Percentiles rank a stretch among this genome's conserved stretches.
These are phyloP conservation scores for Echiichthys vipera DNA, from an alignment of 2,797 vertebrate species.

Conservation along the genomic window DNA sequence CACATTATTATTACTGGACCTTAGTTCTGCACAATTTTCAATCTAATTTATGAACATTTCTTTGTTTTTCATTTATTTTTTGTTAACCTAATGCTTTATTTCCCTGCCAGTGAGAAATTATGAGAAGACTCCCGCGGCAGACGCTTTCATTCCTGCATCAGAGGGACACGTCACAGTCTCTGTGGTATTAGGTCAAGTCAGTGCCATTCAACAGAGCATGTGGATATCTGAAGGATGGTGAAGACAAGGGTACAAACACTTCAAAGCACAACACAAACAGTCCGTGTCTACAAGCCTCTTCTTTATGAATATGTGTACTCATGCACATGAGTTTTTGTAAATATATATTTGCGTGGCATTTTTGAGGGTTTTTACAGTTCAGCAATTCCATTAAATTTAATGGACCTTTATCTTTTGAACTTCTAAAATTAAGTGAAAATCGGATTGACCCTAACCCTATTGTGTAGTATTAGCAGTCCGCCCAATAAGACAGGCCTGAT, in stretches of 20 bases:
- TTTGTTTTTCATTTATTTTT: conserved; percentile 6
- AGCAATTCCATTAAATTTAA: conserved; percentile 43
- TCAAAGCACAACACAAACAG: conserved; percentile 20
- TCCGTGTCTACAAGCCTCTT: conserved; percentile 35
- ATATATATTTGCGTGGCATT: conserved; percentile 39
- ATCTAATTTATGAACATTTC: neutral
- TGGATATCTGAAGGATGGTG: conserved; percentile 35
- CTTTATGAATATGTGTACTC: conserved; percentile 39
- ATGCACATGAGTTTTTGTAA: conserved; percentile 37
- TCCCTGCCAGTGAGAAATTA: conserved; percentile 85
- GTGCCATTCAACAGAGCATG: conserved; percentile 35
- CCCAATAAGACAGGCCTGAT: conserved; percentile 18
- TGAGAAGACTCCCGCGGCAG: conserved; percentile 69
- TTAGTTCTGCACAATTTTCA: neutral
- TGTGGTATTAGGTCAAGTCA: conserved; percentile 26
- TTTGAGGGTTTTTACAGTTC: conserved; percentile 37
- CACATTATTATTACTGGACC: neutral
- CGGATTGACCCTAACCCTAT: neutral
- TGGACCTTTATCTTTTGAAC: conserved; percentile 30
- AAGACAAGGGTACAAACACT: conserved; percentile 47
- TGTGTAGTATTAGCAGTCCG: conserved; percentile 30
- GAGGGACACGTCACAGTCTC: conserved; percentile 6
- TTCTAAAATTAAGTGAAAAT: conserved; percentile 34
- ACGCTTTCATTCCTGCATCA: conserved; percentile 28
- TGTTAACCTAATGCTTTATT: conserved; percentile 22